phyloP scores from a whole-genome alignment of 2,888 invertebrate species.

The Drosophila lacicola region DNA sequence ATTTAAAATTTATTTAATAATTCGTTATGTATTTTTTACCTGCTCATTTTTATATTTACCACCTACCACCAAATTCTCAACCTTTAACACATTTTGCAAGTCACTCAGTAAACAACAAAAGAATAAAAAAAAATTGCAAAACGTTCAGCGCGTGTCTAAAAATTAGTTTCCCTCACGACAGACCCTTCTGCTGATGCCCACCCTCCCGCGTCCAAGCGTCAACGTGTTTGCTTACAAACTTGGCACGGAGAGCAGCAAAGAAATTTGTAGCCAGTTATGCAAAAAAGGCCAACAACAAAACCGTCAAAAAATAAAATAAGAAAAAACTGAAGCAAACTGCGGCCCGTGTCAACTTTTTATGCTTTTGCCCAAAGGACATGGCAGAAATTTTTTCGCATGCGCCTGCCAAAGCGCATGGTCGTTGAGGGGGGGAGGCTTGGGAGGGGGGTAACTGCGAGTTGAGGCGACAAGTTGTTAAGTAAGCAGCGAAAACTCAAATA shows the following conservation, averaged over 20 bases:
- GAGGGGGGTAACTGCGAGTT: conserved; percentile 16
- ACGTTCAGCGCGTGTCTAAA: conserved; percentile 72
- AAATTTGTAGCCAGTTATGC: conserved; percentile 77
- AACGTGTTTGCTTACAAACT: conserved; percentile 45
- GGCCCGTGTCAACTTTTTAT: conserved; percentile 75
- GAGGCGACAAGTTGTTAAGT: conserved; percentile 78
- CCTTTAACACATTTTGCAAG: conserved; percentile 53
- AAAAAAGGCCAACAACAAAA: conserved; percentile 62
- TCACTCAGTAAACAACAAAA: conserved; percentile 50
- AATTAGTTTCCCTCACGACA: conserved; percentile 71
- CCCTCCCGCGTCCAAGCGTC: background rate
- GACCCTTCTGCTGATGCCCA: conserved; percentile 32
- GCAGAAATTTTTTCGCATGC: conserved; percentile 42
- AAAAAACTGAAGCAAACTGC: conserved; percentile 29
- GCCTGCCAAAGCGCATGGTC: conserved; percentile 2
- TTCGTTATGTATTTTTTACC: conserved; percentile 1
- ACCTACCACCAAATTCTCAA: conserved; percentile 33
- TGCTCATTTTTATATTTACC: conserved; percentile 5
- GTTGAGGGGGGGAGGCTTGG: background rate
- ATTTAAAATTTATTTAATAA: conserved; percentile 21
- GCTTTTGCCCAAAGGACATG: conserved; percentile 72
- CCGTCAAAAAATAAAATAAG: conserved; percentile 20
- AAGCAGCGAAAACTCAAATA: conserved; percentile 77
- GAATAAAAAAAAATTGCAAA: conserved; percentile 41
- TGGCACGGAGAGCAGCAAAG: conserved; percentile 42